Percentiles rank a stretch among this genome's conserved stretches.
These are phyloP conservation scores for Triplophysa siluroides DNA, from an alignment of 2,113 vertebrate genomes.

Conservation along the genomic window DNA sequence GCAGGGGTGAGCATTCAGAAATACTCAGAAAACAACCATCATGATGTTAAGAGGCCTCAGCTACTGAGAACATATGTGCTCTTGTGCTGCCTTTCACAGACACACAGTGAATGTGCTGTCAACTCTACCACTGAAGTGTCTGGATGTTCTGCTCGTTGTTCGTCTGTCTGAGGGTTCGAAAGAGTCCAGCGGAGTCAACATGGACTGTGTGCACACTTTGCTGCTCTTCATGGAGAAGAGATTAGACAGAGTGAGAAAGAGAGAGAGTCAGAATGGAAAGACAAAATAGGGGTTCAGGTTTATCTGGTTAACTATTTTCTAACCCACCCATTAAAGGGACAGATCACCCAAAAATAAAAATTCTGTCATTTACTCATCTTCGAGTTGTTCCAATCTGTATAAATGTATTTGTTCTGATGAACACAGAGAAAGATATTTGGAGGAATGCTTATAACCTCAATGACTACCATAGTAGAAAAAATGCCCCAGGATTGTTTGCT, in stretches of 20 bases:
- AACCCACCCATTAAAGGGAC: too few species aligned
- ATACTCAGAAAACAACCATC: background rate
- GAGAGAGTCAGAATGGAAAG: background rate
- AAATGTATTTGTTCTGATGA: too few species aligned
- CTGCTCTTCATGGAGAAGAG: constrained; percentile 73
- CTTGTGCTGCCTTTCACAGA: constrained; percentile 48
- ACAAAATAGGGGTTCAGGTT: background rate
- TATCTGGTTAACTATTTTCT: background rate
- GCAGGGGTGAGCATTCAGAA: constrained; percentile 67
- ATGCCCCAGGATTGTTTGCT: too few species aligned
- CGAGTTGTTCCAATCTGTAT: too few species aligned
- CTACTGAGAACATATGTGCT: background rate
- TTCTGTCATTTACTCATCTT: background rate
- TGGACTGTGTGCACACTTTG: constrained; percentile 77
- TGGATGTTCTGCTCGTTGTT: constrained; percentile 72
- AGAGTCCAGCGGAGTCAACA: constrained; percentile 74
- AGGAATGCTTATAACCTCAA: too few species aligned
- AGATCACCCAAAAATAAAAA: background rate
- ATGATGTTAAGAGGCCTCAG: background rate
- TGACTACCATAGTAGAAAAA: too few species aligned
- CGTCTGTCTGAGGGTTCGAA: constrained; percentile 59
- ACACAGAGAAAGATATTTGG: too few species aligned
- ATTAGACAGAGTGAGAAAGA: constrained; percentile 66
- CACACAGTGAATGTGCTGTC: constrained; percentile 85
- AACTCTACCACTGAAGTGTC: constrained; percentile 81